phyloP scores from a whole-genome alignment of 2,888 invertebrate genomes.

The Leptopilina drosophilae region DNA sequence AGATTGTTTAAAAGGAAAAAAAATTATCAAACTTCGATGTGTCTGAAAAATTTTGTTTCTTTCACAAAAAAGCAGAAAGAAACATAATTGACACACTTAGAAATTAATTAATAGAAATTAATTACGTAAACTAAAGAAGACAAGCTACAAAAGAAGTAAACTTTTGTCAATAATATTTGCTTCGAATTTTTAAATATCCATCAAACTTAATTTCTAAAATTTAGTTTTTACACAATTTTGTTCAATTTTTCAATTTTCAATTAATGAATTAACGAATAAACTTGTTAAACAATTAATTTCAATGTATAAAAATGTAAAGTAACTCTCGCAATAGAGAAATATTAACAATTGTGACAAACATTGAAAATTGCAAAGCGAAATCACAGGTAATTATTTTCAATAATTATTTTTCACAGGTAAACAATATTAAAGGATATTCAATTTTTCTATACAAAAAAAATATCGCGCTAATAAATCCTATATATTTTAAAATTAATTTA shows the following conservation, averaged over 20 bases:
- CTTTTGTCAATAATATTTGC: not conserved
- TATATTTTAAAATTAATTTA: not conserved
- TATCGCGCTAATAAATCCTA: not conserved
- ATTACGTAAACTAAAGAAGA: slow-evolving; percentile 3
- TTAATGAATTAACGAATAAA: slow-evolving; percentile 1
- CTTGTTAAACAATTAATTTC: not conserved
- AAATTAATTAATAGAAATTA: not conserved
- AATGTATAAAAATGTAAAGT: not conserved
- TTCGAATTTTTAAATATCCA: slow-evolving; percentile 1
- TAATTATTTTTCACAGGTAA: slow-evolving; percentile 21
- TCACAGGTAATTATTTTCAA: slow-evolving; percentile 23
- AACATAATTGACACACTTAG: not conserved
- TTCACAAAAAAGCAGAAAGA: not conserved
- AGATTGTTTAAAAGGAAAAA: not conserved
- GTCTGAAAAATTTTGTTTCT: not conserved
- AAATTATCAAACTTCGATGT: not conserved
- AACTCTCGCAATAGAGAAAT: not conserved
- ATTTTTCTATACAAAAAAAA: slow-evolving; percentile 1
- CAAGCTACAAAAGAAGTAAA: not conserved
- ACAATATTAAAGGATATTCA: slow-evolving; percentile 19
- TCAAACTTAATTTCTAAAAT: slow-evolving; percentile 14
- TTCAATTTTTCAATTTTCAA: not conserved
- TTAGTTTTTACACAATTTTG: not conserved
- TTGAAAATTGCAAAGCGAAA: slow-evolving; percentile 16
- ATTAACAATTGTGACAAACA: slow-evolving; percentile 1